Percentiles rank a stretch among this genome's conserved stretches.
These are phyloP conservation scores for Ephestia elutella DNA, from an alignment of 1,140 invertebrate species.

Conservation along the genomic window DNA sequence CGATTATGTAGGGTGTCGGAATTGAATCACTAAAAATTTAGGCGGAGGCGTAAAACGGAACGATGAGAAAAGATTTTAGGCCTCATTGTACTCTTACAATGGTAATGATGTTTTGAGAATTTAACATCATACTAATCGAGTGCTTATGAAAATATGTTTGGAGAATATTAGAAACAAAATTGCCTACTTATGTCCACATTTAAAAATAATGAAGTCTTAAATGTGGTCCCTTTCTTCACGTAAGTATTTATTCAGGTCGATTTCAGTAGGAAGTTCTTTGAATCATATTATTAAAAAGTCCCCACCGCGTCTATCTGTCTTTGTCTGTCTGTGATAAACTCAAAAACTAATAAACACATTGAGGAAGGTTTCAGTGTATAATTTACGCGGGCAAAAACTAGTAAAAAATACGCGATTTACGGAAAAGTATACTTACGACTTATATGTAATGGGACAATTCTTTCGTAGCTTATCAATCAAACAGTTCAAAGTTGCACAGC, in stretches of 20 bases:
- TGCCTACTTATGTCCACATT: neutral
- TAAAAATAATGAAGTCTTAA: neutral
- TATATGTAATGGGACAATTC: too few relatives aligned
- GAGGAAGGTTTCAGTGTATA: too few relatives aligned
- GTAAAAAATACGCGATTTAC: too few relatives aligned
- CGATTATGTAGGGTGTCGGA: constrained; percentile 60
- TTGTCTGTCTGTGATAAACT: too few relatives aligned
- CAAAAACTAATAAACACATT: too few relatives aligned
- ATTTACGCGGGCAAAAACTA: too few relatives aligned
- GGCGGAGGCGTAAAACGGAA: constrained; percentile 31
- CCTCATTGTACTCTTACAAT: neutral
- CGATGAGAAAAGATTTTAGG: neutral
- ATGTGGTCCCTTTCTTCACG: neutral
- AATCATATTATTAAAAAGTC: too few relatives aligned
- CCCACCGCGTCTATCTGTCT: too few relatives aligned
- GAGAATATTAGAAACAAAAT: neutral
- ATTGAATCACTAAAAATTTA: constrained; percentile 64
- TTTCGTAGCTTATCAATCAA: neutral
- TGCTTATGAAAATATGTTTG: neutral
- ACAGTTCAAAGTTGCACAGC: neutral
- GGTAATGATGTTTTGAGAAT: neutral
- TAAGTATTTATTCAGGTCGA: too few relatives aligned
- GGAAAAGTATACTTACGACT: too few relatives aligned
- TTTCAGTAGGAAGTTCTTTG: neutral
- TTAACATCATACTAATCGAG: neutral